A percentile compares a stretch with the other conserved stretches of the same genome.
phyloP scores from a whole-genome alignment of 1,140 invertebrate species.

The Procambarus virginalis region DNA sequence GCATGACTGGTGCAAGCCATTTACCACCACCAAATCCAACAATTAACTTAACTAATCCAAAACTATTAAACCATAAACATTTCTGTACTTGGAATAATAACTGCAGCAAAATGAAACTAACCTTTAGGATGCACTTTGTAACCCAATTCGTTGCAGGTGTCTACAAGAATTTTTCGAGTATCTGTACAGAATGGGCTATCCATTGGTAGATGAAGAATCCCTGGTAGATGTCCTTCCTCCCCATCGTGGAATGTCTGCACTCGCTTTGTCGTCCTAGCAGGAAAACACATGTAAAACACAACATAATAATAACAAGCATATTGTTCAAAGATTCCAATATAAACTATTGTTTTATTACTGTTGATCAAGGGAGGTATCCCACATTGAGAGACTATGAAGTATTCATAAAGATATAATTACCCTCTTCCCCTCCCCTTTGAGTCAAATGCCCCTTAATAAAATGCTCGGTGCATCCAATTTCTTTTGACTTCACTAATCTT shows the following conservation, averaged over 20 bases:
- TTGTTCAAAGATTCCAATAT: background rate
- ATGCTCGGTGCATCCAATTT: no score
- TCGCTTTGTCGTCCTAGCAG: slow-evolving; percentile 79
- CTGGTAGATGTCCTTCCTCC: slow-evolving; percentile 76
- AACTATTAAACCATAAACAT: no score
- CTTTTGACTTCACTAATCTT: no score
- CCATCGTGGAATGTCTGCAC: slow-evolving; percentile 94
- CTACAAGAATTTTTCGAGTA: slow-evolving; percentile 81
- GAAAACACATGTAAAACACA: background rate
- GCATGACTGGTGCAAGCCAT: no score
- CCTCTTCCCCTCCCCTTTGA: no score
- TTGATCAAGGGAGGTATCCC: background rate
- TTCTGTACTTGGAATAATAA: no score
- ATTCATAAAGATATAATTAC: no score
- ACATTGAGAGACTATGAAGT: no score
- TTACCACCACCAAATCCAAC: no score
- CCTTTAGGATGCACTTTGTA: slow-evolving; percentile 51
- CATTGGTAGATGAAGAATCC: slow-evolving; percentile 96
- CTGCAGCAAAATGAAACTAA: background rate
- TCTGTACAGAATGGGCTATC: slow-evolving; percentile 87
- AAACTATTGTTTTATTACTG: background rate
- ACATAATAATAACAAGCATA: background rate
- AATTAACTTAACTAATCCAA: no score
- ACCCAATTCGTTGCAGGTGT: slow-evolving; percentile 80
- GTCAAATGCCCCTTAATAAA: no score